These are phyloP conservation scores for Diarsia rubi DNA, from an alignment of 2,888 invertebrate genomes.

Conservation along the genomic window DNA sequence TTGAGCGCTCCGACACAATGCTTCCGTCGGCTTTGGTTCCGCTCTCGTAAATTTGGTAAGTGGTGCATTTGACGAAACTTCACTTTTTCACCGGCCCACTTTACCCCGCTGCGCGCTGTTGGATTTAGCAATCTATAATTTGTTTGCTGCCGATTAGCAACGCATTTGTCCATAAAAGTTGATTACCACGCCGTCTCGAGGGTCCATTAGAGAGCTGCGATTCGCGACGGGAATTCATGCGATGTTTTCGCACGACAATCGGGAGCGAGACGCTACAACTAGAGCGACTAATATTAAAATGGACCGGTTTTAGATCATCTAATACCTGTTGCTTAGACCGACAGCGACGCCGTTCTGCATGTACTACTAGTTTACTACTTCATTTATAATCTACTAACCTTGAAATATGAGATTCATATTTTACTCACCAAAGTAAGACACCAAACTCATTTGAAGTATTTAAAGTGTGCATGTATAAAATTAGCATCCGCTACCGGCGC, in stretches of 20 bases:
- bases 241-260: slow-evolving; percentile 88
- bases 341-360: slow-evolving; percentile 72
- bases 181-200: slow-evolving; percentile 82
- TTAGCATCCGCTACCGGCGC: slow-evolving; percentile 51
- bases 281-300: slow-evolving; percentile 87
- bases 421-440: slow-evolving; percentile 40
- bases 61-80: slow-evolving; percentile 89
- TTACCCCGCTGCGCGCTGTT: slow-evolving; percentile 73
- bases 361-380: slow-evolving; percentile 75
- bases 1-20: slow-evolving; percentile 81
- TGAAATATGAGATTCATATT: slow-evolving; percentile 63
- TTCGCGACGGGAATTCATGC: slow-evolving; percentile 80
- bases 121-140: slow-evolving; percentile 79
- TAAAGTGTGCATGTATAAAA: slow-evolving; percentile 46
- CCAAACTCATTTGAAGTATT: slow-evolving; percentile 18
- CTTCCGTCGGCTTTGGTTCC: slow-evolving; percentile 87
- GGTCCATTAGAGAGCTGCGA: slow-evolving; percentile 79
- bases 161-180: slow-evolving; percentile 81
- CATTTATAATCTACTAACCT: slow-evolving; percentile 68
- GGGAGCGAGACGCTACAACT: slow-evolving; percentile 86
- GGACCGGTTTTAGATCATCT: slow-evolving; percentile 80
- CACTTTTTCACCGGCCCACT: slow-evolving; percentile 87
- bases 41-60: slow-evolving; percentile 90
- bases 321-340: slow-evolving; percentile 68
- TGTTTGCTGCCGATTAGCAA: slow-evolving; percentile 84